Base-by-base conservation (phyloP, 2,113 vertebrate genomes). In the Eulemur macaco region DNA sequence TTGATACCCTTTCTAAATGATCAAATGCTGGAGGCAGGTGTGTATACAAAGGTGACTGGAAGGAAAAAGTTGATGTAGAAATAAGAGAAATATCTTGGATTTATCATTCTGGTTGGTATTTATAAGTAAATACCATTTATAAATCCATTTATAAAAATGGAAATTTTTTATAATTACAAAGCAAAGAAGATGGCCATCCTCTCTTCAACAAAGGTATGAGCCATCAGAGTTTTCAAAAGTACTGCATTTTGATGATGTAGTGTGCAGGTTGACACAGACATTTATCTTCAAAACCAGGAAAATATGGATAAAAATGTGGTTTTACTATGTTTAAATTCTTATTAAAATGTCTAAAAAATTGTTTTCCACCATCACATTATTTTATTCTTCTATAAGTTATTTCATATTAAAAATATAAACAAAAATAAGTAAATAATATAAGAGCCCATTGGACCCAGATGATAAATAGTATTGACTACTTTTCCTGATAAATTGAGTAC, bases 321-420 rank as follows among this genome's bases (percentile, higher is more conserved):
- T 96, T 92, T 92, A 73, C 12, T 74, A 7, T 84, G 13, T 74
- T 66, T 89, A 56, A 85, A 52, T 90, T 94, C 31, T 89, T 89
- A 84, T 3, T 86, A 82, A 64, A 29, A 83, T 78, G 37, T 81
- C 31, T 71, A 73, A 18, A 86, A 89, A 87, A 63, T 89, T 85
- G 12, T 80, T 85, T 96, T 86, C 69, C 8, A 80, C 50, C 11
- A 52, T 37, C 20, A 54, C 45, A 91, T 96, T 89, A 84, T 74
- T 73, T 96, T 89, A 84, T 74, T 73, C 39, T 91, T 71, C 56
- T 77, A 34, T 78, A 78, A 88, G 37, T 91, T 96, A 56, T 91
- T 86, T 87, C 91, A n/a, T 54, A 63, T 94, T 91, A 50, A 91
- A 93, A 77, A 71, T 88, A 88, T 80, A 69, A 81, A 54, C 25